Evolutionary conservation across 2,113 vertebrate species (phyloP).

Genomic region (Saccopteryx leptura): DNA sequence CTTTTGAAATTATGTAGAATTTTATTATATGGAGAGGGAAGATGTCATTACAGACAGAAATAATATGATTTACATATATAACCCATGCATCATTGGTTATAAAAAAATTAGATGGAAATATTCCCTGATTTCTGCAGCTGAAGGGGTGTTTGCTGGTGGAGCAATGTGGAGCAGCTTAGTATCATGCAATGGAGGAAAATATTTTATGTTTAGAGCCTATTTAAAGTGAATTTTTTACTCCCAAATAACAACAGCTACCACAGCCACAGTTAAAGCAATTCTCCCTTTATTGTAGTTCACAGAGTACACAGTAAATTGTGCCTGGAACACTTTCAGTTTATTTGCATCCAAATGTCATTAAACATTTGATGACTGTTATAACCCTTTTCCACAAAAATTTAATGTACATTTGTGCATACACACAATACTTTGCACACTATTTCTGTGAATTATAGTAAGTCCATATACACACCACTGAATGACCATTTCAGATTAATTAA

Average conservation of each 20-base stretch:
- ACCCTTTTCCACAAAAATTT: not conserved
- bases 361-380: slow-evolving; percentile 1
- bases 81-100: not conserved
- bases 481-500: not conserved
- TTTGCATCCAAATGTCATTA: not conserved
- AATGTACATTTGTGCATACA: not conserved
- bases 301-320: not conserved
- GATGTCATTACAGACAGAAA: not conserved
- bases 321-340: not conserved
- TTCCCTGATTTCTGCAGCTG: not conserved
- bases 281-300: not conserved
- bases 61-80: not conserved
- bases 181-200: not conserved
- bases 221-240: not conserved
- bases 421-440: not conserved
- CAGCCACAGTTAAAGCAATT: not conserved
- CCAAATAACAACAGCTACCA: not conserved
- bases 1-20: not conserved
- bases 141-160: not conserved
- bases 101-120: not conserved
- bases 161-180: not conserved
- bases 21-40: not conserved
- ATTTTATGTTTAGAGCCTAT: not conserved
- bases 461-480: not conserved
- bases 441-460: not conserved